phyloP scores from a whole-genome alignment of 2,113 vertebrate species.

The Pongo pygmaeus region DNA sequence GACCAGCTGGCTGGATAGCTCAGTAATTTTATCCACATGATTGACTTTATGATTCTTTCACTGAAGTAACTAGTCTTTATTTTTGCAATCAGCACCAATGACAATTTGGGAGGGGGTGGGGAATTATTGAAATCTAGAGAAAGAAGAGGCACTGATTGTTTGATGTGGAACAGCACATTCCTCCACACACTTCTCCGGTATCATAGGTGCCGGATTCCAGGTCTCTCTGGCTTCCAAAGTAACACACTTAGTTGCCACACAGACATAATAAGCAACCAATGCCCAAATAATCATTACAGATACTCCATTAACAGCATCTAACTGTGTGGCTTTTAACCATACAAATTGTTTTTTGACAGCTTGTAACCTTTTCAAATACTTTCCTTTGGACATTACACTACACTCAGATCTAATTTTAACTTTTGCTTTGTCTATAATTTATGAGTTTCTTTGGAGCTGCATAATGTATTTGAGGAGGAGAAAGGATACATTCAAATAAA shows the following conservation, averaged over 20 bases:
- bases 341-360: constrained; percentile 86
- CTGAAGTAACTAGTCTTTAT: constrained; percentile 94
- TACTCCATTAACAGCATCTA: constrained; percentile 85
- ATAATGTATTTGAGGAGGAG: constrained; percentile 76
- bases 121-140: constrained; percentile 88
- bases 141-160: constrained; percentile 84
- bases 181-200: constrained; percentile 83
- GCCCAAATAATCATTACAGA: constrained; percentile 85
- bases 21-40: constrained; percentile 97
- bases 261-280: constrained; percentile 90
- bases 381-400: constrained; percentile 84
- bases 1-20: constrained; percentile 93
- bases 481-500: constrained; percentile 82
- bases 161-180: constrained; percentile 83
- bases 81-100: constrained; percentile 91
- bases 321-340: constrained; percentile 84
- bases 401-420: constrained; percentile 83
- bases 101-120: constrained; percentile 87
- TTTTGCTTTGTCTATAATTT: constrained; percentile 83
- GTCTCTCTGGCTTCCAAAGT: constrained; percentile 85
- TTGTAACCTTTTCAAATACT: constrained; percentile 84
- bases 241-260: constrained; percentile 88
- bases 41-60: constrained; percentile 96
- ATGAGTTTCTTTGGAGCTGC: constrained; percentile 81
- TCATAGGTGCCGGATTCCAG: constrained; percentile 93